Conservation (phyloP, 2,797 vertebrate genomes). For the Danio jaintianensis region DNA sequence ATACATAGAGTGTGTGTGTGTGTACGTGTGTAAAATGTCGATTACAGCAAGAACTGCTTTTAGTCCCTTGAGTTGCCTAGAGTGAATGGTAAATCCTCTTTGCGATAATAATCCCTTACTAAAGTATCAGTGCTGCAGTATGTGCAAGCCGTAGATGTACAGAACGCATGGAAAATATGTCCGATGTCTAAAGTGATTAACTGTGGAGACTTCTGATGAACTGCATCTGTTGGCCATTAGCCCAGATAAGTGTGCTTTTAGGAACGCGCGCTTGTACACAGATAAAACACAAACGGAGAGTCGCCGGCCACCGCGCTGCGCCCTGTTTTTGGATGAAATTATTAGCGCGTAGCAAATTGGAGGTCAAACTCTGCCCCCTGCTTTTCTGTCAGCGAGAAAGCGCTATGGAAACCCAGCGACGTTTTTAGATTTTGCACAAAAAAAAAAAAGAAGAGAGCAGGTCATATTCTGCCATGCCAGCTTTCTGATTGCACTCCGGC, state of each 20-base stretch:
- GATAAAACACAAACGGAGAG: neutral
- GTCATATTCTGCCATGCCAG: constrained; percentile 51
- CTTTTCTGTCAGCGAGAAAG: constrained; percentile 56
- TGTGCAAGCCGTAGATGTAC: constrained; percentile 50
- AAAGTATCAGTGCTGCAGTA: constrained; percentile 64
- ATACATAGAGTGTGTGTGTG: neutral
- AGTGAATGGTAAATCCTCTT: constrained; percentile 81
- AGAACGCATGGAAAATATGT: constrained; percentile 33
- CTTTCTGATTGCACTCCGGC: constrained; percentile 65
- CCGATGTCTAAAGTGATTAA: constrained; percentile 31
- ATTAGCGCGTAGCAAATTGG: constrained; percentile 61
- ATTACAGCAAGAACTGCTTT: constrained; percentile 64
- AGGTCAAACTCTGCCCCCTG: constrained; percentile 41
- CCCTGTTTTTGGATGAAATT: constrained; percentile 56
- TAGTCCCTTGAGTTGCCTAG: constrained; percentile 67
- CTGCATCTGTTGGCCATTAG: constrained; percentile 36
- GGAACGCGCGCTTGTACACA: constrained; percentile 18
- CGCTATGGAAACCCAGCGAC: constrained; percentile 58
- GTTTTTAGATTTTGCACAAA: constrained; percentile 56
- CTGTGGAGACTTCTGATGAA: neutral
- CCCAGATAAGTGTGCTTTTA: constrained; percentile 22
- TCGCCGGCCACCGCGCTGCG: constrained; percentile 15
- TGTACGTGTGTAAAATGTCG: constrained; percentile 37
- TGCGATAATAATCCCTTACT: constrained; percentile 69
- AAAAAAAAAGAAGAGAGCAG: constrained; percentile 24